phyloP scores from a whole-genome alignment of 2,113 vertebrate genomes.

The Hypomesus transpacificus region DNA sequence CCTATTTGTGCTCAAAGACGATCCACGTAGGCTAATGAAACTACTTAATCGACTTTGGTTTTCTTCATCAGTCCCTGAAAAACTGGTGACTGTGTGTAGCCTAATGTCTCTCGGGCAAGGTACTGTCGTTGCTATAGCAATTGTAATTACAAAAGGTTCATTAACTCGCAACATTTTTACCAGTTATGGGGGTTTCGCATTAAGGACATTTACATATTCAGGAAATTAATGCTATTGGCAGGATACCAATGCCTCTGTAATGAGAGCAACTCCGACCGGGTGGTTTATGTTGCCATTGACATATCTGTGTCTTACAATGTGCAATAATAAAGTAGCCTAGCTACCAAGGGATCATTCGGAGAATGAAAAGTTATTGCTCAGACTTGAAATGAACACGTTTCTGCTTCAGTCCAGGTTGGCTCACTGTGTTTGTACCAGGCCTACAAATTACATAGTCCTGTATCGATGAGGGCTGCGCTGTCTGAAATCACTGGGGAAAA shows the following conservation, averaged over 20 bases:
- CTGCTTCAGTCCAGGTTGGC: neutral
- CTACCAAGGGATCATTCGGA: neutral
- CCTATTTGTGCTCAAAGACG: slow-evolving; percentile 78
- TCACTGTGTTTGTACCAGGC: neutral
- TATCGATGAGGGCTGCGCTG: too few species aligned
- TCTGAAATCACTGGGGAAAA: too few species aligned
- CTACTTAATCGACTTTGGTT: slow-evolving; percentile 83
- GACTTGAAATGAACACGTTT: neutral
- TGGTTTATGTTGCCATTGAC: slow-evolving; percentile 38
- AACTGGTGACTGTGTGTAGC: slow-evolving; percentile 48
- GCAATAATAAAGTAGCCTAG: neutral
- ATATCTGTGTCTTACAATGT: slow-evolving; percentile 3
- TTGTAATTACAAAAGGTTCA: slow-evolving; percentile 90
- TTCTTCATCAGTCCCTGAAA: slow-evolving; percentile 58
- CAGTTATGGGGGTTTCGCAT: slow-evolving; percentile 80
- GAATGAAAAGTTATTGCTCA: neutral
- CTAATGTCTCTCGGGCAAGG: slow-evolving; percentile 79
- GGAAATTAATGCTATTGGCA: slow-evolving; percentile 83
- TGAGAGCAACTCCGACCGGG: slow-evolving; percentile 71
- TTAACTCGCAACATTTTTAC: slow-evolving; percentile 86
- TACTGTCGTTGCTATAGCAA: slow-evolving; percentile 83
- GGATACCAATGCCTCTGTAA: slow-evolving; percentile 80
- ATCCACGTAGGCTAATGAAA: slow-evolving; percentile 77
- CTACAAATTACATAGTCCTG: too few species aligned
- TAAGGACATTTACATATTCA: slow-evolving; percentile 87